Evolutionary conservation across 2,113 vertebrate species (phyloP).

Genomic region (Theristicus caerulescens): DNA sequence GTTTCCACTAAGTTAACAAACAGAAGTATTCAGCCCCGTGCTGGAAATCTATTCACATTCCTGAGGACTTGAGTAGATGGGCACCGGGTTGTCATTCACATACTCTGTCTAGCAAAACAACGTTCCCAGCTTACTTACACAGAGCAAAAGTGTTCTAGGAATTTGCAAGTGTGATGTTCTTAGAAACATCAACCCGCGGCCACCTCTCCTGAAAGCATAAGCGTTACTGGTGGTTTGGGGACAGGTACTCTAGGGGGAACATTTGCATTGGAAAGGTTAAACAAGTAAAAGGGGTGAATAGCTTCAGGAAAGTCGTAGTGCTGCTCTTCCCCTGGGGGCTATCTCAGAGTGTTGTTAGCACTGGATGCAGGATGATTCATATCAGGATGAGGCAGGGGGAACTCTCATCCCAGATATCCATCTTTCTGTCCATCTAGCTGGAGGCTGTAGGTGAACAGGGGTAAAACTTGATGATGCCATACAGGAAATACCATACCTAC

Average conservation of each 20-base stretch:
- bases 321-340: background rate
- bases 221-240: background rate
- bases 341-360: background rate
- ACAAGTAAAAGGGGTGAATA: background rate
- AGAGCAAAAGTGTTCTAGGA: constrained; percentile 61
- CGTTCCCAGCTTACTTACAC: constrained; percentile 52
- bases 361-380: background rate
- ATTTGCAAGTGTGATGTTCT: constrained; percentile 61
- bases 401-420: background rate
- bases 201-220: background rate
- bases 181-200: background rate
- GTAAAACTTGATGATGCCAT: background rate
- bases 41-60: constrained; percentile 61
- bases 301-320: background rate
- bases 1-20: constrained; percentile 61
- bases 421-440: background rate
- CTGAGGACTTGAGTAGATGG: constrained; percentile 55
- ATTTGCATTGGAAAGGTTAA: background rate
- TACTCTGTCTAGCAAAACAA: constrained; percentile 62
- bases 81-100: constrained; percentile 19
- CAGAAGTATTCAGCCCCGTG: background rate
- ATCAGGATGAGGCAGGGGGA: background rate
- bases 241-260: background rate
- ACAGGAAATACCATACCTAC: background rate
- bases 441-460: background rate